phyloP scores from a whole-genome alignment of 2,888 invertebrate genomes.

The Apamea epomidion region DNA sequence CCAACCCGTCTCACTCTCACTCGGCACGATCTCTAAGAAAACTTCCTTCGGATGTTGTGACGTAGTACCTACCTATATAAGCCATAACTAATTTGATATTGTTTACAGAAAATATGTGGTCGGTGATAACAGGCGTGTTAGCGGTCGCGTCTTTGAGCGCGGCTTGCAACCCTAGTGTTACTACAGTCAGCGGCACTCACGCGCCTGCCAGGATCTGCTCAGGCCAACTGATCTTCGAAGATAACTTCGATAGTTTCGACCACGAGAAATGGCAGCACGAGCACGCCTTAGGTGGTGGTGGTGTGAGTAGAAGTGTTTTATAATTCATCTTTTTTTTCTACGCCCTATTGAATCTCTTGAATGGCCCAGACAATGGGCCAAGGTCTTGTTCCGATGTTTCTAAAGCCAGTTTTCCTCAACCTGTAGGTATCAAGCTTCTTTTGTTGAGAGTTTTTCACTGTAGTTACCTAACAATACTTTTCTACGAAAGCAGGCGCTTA shows the following conservation, averaged over 20 bases:
- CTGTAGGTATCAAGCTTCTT: background rate
- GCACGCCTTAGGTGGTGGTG: slow-evolving; percentile 92
- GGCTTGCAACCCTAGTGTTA: slow-evolving; percentile 85
- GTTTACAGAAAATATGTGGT: slow-evolving; percentile 78
- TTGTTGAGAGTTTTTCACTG: background rate
- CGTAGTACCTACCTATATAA: slow-evolving; percentile 1
- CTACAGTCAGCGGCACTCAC: slow-evolving; percentile 88
- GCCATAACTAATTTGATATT: background rate
- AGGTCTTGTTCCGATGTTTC: background rate
- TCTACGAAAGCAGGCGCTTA: background rate
- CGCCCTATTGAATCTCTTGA: background rate
- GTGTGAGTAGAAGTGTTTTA: slow-evolving; percentile 84
- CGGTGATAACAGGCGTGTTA: slow-evolving; percentile 72
- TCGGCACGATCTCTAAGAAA: background rate
- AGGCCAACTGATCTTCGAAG: slow-evolving; percentile 91
- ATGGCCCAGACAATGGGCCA: background rate
- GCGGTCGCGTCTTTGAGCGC: slow-evolving; percentile 74
- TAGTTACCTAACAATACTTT: background rate
- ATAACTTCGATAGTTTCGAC: slow-evolving; percentile 91
- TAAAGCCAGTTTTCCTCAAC: no score
- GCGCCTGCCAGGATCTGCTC: slow-evolving; percentile 88
- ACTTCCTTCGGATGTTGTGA: background rate
- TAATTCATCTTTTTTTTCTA: background rate
- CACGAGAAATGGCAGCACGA: slow-evolving; percentile 92
- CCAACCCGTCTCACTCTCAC: background rate